A percentile compares a stretch with the other conserved stretches of the same genome.
Conservation (phyloP, 2,888 invertebrate species). For the Hedya salicella region DNA sequence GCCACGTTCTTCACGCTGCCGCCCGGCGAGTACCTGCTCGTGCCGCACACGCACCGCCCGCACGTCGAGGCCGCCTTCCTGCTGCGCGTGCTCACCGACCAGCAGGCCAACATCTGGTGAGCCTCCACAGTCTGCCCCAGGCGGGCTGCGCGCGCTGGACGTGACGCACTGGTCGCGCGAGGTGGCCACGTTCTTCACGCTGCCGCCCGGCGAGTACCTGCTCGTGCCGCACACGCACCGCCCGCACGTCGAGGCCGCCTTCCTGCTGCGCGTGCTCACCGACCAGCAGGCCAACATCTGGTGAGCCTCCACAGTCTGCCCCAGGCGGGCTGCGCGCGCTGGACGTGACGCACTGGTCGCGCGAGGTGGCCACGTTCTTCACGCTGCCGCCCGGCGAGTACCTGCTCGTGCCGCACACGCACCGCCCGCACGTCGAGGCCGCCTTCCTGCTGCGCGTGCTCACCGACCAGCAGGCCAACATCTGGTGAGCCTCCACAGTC, state of each 20-base stretch:
- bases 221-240: constrained; percentile 89
- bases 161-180: constrained; percentile 84
- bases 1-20: constrained; percentile 90
- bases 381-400: constrained; percentile 90
- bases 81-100: no score
- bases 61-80: constrained; percentile 83
- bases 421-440: constrained; percentile 87
- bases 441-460: no score
- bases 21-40: constrained; percentile 89
- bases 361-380: constrained; percentile 89
- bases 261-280: no score
- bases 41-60: constrained; percentile 89
- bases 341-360: constrained; percentile 85
- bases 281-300: no score
- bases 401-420: constrained; percentile 89
- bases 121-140: neutral
- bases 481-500: no score
- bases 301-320: neutral
- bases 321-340: constrained; percentile 74
- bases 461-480: no score
- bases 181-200: constrained; percentile 90
- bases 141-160: constrained; percentile 81
- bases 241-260: constrained; percentile 86
- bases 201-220: constrained; percentile 90
- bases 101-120: no score